Evolutionary conservation across 1,140 invertebrate species (phyloP).

Genomic region (Argopecten irradians): DNA sequence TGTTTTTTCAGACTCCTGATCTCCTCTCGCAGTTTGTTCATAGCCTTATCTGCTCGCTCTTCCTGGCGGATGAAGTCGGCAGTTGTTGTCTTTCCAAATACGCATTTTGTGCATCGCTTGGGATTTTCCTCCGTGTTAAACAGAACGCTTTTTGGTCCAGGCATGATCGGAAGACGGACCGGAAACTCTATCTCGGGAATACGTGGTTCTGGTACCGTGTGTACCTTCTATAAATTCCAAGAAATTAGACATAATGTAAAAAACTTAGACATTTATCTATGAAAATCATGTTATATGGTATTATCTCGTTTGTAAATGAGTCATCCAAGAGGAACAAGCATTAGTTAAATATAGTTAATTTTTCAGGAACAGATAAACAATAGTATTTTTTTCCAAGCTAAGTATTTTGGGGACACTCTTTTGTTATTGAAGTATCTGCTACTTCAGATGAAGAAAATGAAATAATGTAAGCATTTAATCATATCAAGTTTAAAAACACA

Average conservation of each 20-base stretch:
- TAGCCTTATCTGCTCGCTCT: neutral
- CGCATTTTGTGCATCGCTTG: conserved; percentile 26
- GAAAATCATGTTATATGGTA: too few relatives aligned
- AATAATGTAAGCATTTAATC: too few relatives aligned
- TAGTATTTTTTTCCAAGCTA: too few relatives aligned
- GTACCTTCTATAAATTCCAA: neutral
- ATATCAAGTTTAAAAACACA: too few relatives aligned
- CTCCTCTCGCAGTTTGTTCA: conserved; percentile 13
- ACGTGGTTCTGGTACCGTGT: neutral
- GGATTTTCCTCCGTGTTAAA: neutral
- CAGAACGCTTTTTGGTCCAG: conserved; percentile 28
- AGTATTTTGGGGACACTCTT: too few relatives aligned
- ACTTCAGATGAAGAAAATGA: too few relatives aligned
- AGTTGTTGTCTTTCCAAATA: conserved; percentile 26
- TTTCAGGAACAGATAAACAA: too few relatives aligned
- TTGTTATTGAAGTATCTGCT: too few relatives aligned
- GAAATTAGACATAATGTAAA: neutral
- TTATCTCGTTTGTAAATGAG: neutral
- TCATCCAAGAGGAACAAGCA: neutral
- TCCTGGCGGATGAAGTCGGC: neutral
- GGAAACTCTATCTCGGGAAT: conserved; percentile 12
- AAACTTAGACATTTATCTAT: neutral
- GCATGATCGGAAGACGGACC: conserved; percentile 25
- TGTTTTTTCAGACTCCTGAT: conserved; percentile 30
- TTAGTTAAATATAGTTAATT: neutral